phyloP scores from a whole-genome alignment of 1,140 invertebrate genomes.

The Solenopsis fugax region DNA sequence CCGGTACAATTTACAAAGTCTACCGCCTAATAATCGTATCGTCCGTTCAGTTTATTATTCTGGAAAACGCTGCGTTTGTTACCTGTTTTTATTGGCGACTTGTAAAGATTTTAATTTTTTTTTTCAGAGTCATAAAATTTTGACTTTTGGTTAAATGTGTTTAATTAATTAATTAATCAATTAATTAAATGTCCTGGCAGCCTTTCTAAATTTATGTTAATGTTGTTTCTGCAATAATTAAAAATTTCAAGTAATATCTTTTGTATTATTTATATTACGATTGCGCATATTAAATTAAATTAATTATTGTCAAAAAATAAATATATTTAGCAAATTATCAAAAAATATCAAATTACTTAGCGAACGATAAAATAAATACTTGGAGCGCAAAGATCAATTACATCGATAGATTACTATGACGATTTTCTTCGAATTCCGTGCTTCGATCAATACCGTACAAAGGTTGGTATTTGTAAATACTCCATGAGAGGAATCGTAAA shows the following conservation, averaged over 20 bases:
- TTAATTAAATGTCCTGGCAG: background rate
- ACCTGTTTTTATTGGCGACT: background rate
- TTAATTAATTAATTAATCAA: background rate
- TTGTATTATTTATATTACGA: background rate
- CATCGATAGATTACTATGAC: background rate
- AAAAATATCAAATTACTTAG: too few species aligned
- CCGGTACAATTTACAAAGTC: background rate
- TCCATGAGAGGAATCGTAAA: slow-evolving; percentile 37
- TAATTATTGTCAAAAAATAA: background rate
- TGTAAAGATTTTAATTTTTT: background rate
- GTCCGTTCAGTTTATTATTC: background rate
- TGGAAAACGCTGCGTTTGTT: background rate
- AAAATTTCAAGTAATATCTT: background rate
- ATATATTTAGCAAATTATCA: too few species aligned
- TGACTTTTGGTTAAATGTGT: background rate
- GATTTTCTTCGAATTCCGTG: slow-evolving; percentile 38
- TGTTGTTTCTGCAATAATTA: background rate
- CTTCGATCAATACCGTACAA: slow-evolving; percentile 44
- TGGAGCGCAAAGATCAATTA: slow-evolving; percentile 36
- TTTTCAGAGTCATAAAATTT: background rate
- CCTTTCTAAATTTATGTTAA: background rate
- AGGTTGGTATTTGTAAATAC: slow-evolving; percentile 57
- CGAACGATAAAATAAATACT: slow-evolving; percentile 36
- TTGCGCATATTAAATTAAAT: background rate
- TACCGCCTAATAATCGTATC: background rate